Evolutionary conservation across 37 sponge, comb jelly and placozoan species (phyloP).

Genomic region (Aplysina aerophoba): DNA sequence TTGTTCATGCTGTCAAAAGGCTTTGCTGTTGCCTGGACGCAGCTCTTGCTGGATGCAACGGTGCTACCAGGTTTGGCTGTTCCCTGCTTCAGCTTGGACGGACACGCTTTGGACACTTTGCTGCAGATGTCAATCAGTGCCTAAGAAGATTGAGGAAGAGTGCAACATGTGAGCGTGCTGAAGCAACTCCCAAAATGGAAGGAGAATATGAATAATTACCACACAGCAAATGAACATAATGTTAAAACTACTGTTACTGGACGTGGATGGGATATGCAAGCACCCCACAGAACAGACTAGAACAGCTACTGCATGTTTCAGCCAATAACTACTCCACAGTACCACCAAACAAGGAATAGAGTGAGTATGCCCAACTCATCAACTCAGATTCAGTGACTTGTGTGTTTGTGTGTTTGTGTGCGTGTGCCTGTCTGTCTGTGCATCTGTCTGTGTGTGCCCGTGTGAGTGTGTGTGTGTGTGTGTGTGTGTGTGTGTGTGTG

Average conservation of each 20-base stretch:
- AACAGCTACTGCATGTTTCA: no score
- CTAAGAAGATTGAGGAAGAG: conserved; percentile 36
- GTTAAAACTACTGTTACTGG: not conserved
- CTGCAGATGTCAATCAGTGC: conserved; percentile 80
- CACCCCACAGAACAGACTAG: no score
- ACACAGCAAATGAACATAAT: not conserved
- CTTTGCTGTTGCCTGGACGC: conserved; percentile 37
- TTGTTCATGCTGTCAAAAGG: conserved; percentile 98
- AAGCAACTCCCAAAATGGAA: no score
- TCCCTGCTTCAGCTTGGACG: conserved; percentile 22
- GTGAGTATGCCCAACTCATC: no score
- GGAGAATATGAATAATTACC: no score
- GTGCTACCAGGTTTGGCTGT: conserved; percentile 26
- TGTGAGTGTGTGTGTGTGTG: no score
- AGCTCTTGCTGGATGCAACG: conserved; percentile 48
- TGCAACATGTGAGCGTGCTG: not conserved
- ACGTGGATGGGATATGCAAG: not conserved
- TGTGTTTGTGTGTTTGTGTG: no score
- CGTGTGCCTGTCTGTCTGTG: not conserved
- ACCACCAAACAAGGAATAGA: no score
- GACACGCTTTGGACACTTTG: conserved; percentile 53
- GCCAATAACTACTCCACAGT: no score
- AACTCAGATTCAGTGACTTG: no score
- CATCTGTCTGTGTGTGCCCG: no score
- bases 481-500: no score